Evolutionary conservation across 1,140 invertebrate species (phyloP).

Genomic region (Prorops nasuta): DNA sequence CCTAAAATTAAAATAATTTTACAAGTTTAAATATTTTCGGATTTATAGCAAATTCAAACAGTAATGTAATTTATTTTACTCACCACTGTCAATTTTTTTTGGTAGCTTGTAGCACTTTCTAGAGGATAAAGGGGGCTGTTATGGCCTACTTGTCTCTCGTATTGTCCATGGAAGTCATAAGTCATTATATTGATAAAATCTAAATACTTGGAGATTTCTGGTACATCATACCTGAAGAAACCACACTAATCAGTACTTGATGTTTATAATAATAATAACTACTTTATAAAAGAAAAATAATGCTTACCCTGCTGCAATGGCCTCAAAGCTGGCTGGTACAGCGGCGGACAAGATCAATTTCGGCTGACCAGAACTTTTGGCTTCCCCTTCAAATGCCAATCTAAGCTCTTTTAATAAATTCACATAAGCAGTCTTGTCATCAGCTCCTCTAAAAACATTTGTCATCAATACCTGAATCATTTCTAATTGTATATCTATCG

Average conservation of each 20-base stretch:
- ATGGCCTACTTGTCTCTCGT: slow-evolving; percentile 89
- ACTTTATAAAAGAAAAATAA: neutral
- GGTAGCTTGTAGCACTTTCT: slow-evolving; percentile 83
- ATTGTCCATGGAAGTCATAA: slow-evolving; percentile 92
- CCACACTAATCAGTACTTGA: slow-evolving; percentile 2
- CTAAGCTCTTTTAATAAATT: slow-evolving; percentile 81
- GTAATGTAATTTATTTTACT: slow-evolving; percentile 37
- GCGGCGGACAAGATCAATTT: slow-evolving; percentile 84
- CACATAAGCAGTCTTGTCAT: slow-evolving; percentile 80
- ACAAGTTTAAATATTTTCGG: neutral
- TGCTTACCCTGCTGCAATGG: slow-evolving; percentile 78
- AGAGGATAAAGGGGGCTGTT: slow-evolving; percentile 87
- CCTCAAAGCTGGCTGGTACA: slow-evolving; percentile 89
- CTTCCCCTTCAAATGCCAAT: slow-evolving; percentile 86
- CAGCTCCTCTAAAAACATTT: slow-evolving; percentile 64
- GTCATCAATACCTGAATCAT: neutral
- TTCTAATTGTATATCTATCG: neutral
- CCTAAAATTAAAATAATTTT: slow-evolving; percentile 56
- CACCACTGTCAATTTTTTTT: slow-evolving; percentile 88
- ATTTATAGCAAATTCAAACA: slow-evolving; percentile 3
- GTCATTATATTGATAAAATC: slow-evolving; percentile 96
- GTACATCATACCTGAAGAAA: slow-evolving; percentile 76
- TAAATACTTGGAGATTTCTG: slow-evolving; percentile 90
- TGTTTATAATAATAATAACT: neutral
- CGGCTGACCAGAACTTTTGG: slow-evolving; percentile 61